Evolutionary conservation across 2,797 vertebrate species (phyloP).

Genomic region (Tenualosa thibaudeaui): DNA sequence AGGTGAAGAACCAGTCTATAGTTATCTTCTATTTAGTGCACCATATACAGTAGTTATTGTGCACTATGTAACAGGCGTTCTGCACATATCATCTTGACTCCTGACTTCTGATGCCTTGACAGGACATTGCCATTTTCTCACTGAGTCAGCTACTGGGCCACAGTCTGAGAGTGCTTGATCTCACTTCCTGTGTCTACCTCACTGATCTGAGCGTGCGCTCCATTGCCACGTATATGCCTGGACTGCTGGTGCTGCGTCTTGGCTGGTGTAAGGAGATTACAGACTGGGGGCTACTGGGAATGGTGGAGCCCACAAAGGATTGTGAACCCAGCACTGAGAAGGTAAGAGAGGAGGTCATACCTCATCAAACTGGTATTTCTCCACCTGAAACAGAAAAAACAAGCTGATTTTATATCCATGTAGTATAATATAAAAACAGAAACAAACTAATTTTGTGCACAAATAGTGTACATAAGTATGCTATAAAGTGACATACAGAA

Average conservation of each 20-base stretch:
- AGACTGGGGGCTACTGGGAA: conserved; percentile 83
- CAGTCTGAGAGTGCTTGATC: conserved; percentile 75
- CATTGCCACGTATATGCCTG: conserved; percentile 69
- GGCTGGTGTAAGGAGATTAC: conserved; percentile 81
- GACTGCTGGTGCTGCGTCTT: conserved; percentile 72
- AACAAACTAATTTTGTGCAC: too few species aligned
- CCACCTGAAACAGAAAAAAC: neutral
- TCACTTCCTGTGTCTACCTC: conserved; percentile 79
- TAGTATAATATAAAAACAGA: too few species aligned
- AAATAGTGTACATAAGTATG: neutral
- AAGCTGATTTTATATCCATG: neutral
- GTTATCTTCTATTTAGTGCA: too few species aligned
- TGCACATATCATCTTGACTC: too few species aligned
- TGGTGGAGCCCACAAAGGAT: conserved; percentile 63
- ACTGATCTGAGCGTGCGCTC: conserved; percentile 75
- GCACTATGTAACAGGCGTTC: too few species aligned
- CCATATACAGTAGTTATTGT: too few species aligned
- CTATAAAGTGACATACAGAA: too few species aligned
- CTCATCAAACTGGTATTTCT: neutral
- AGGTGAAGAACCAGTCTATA: too few species aligned
- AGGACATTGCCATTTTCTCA: conserved; percentile 74
- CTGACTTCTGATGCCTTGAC: neutral
- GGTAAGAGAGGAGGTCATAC: conserved; percentile 56
- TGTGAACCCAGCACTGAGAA: conserved; percentile 50
- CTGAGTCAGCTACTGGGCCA: conserved; percentile 68